Percentiles rank a stretch among this genome's conserved stretches.
Conservation (phyloP, 2,888 invertebrate species). For the Himalopsyche kuldschensis region DNA sequence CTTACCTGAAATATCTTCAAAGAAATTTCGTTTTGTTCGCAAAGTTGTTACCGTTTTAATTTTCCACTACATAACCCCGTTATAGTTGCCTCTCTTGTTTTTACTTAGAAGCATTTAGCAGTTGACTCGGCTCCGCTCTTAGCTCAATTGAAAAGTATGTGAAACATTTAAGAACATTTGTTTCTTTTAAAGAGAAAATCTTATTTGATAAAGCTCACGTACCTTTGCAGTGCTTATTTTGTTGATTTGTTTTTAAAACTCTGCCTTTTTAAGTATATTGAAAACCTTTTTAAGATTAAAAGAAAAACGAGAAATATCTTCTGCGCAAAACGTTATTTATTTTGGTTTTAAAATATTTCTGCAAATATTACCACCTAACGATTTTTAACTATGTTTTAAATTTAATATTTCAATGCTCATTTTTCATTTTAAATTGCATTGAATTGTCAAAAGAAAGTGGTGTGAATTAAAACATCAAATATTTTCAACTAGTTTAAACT, state of each 20-base stretch:
- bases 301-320: not conserved
- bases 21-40: constrained; percentile 7
- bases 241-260: not conserved
- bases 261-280: not conserved
- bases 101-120: not conserved
- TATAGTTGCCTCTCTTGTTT: constrained; percentile 4
- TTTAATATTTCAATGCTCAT: too few species aligned
- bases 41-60: constrained; percentile 10
- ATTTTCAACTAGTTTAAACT: too few species aligned
- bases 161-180: not conserved
- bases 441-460: too few species aligned
- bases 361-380: too few species aligned
- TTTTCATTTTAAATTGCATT: too few species aligned
- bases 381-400: too few species aligned
- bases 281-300: not conserved
- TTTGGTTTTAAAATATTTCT: too few species aligned
- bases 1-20: constrained; percentile 10
- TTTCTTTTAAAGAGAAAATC: constrained; percentile 1
- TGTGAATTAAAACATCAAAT: too few species aligned
- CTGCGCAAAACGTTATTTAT: too few species aligned
- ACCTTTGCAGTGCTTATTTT: not conserved
- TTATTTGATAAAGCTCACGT: constrained; percentile 1
- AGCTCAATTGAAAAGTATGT: not conserved
- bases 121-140: not conserved
- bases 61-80: constrained; percentile 19